A percentile compares a stretch with the other conserved stretches of the same genome.
These are phyloP conservation scores for Delphinus delphis DNA, from an alignment of 2,113 vertebrate genomes.

Conservation along the genomic window DNA sequence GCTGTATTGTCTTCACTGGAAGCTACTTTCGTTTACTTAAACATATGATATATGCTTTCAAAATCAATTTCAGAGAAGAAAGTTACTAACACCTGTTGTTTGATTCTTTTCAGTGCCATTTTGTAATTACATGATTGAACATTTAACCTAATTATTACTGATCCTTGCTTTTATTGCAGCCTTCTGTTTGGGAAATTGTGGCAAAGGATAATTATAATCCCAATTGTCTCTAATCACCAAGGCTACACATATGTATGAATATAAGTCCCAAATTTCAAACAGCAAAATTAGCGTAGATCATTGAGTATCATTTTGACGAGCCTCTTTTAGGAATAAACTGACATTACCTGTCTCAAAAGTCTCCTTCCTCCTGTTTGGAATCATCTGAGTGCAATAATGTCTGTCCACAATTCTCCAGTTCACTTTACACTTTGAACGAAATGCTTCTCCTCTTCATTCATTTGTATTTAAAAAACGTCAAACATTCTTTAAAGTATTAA, in stretches of 20 bases:
- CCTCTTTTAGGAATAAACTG: neutral
- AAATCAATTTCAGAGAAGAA: neutral
- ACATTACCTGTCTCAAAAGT: neutral
- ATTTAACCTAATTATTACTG: neutral
- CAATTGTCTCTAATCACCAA: neutral
- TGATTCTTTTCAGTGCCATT: too few relatives aligned
- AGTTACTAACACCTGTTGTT: rapidly evolving
- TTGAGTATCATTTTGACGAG: neutral
- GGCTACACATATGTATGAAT: neutral
- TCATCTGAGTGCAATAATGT: neutral
- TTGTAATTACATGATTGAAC: neutral
- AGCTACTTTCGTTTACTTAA: neutral
- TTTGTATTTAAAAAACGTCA: neutral
- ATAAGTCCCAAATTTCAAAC: neutral
- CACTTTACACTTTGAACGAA: neutral
- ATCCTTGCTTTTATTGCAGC: neutral
- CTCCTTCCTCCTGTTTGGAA: neutral
- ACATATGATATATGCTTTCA: neutral
- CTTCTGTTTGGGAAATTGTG: neutral
- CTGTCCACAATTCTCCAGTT: neutral
- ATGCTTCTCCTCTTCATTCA: neutral
- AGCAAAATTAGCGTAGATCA: neutral
- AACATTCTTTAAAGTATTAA: neutral
- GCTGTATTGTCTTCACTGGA: neutral
- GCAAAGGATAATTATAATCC: neutral